Evolutionary conservation across 2,113 vertebrate species (phyloP), one percentile per base, ranked within the genome.

Genomic region (Sarotherodon lohbergeri): DNA sequence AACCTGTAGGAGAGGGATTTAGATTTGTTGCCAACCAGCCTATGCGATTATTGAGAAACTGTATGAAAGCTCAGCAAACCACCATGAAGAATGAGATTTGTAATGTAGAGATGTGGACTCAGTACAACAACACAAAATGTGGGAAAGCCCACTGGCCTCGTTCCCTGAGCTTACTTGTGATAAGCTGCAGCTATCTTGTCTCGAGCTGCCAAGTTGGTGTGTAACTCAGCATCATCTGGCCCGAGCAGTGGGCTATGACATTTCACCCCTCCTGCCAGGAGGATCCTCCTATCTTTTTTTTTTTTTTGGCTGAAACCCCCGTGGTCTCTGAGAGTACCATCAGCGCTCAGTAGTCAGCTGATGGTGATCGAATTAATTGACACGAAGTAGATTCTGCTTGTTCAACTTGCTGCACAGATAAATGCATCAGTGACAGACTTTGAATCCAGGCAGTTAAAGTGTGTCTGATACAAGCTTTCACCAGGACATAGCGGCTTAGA

Each of bases 31-130:
- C 89, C 91, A 79, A 85, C 84, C 89, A 80, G 88, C 59, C 87
- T 66, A 82, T 87, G 82, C 5, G 91, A 94, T 95, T 95, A 92
- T 93, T 91, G 88, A 57, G 86, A 84, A 93, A 87, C 84, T 89
- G 91, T 43, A 46, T 88, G 90, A 93, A 85, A 89, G 92, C 93
- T 90, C 90, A 83, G 89, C 84, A 80, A 80, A 83, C 79, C 84
- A 90, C 90, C 92, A 86, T 93, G 90, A 94, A 94, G 86, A 93
- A 94, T 92, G 55, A 85, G 90, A 94, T 94, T 94, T 93, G 80
- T 92, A 93, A 93, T 86, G 85, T 87, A n/a, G 85, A 89, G 87
- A 92, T 91, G 90, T 24, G 61, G 90, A 89, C 83, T 84, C 82
- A 36, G 81, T 56, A 68, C 14, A 48, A 90, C 68, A 81, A 83